These are phyloP conservation scores for Dolomedes plantarius DNA, from an alignment of 2,888 invertebrate species.

Conservation along the genomic window DNA sequence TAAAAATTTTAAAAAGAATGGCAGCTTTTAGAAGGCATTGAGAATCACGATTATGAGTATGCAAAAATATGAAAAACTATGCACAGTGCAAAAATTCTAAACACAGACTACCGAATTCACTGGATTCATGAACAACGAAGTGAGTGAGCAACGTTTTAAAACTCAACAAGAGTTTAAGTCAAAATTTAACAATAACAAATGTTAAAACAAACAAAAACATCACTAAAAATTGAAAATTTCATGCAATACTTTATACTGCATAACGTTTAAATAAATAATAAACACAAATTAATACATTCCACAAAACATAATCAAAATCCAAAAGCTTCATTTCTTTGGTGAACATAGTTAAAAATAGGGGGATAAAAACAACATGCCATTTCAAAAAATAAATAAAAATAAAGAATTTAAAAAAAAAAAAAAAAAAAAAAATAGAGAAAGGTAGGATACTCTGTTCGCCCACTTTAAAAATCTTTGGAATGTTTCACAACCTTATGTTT, in stretches of 20 bases:
- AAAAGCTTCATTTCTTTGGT: neutral
- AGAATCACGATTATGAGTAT: no score
- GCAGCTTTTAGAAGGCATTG: no score
- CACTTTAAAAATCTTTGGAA: conserved; percentile 8
- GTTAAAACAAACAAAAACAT: neutral
- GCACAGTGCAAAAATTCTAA: no score
- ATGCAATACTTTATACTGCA: no score
- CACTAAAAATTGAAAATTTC: no score
- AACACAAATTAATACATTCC: neutral
- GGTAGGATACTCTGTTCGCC: neutral
- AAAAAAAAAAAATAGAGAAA: neutral
- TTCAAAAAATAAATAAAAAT: neutral
- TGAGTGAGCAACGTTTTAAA: neutral
- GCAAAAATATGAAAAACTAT: no score
- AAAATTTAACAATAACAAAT: neutral
- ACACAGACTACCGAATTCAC: no score
- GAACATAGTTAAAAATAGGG: no score
- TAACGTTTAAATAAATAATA: conserved; percentile 8
- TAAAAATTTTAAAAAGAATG: no score
- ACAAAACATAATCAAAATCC: neutral
- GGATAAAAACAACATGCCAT: no score
- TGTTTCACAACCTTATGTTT: neutral
- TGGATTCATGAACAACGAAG: neutral
- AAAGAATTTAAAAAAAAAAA: neutral
- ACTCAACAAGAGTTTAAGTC: neutral